phyloP scores from a whole-genome alignment of 2,888 invertebrate genomes.

The Dryomyza anilis region DNA sequence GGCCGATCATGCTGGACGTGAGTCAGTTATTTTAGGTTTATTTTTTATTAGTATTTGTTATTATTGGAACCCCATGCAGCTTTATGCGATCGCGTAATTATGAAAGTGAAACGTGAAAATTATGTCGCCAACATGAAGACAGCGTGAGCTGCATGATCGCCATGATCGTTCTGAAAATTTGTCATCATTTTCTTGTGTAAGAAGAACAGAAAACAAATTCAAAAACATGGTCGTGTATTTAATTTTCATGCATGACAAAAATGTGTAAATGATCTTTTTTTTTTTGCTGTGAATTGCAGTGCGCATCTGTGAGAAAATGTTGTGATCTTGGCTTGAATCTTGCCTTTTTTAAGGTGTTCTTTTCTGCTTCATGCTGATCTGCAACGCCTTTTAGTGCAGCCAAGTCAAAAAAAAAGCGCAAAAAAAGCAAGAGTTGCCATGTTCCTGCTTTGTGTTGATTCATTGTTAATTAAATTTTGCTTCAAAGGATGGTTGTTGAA shows the following conservation, averaged over 20 bases:
- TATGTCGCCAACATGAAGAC: slow-evolving; percentile 18
- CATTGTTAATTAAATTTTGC: slow-evolving; percentile 19
- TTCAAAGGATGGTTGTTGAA: background rate
- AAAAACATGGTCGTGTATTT: no score
- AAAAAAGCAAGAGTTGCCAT: background rate
- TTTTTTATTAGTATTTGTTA: background rate
- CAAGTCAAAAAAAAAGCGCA: no score
- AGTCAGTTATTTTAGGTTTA: background rate
- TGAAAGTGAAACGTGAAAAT: slow-evolving; percentile 35
- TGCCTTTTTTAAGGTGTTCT: background rate
- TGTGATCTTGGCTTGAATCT: background rate
- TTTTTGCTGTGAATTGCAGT: background rate
- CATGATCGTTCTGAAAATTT: background rate
- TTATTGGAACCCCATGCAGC: background rate
- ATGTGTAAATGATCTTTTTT: slow-evolving; percentile 16
- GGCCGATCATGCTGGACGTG: background rate
- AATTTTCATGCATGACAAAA: slow-evolving; percentile 16
- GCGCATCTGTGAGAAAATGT: background rate
- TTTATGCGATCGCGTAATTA: slow-evolving; percentile 24
- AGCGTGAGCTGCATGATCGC: background rate
- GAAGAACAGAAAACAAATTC: no score
- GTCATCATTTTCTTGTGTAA: slow-evolving; percentile 2
- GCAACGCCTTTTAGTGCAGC: background rate
- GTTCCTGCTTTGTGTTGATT: slow-evolving; percentile 16
- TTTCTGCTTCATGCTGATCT: background rate